Evolutionary conservation across 2,888 invertebrate species (phyloP).

Genomic region (Leptinotarsa peninsularis): DNA sequence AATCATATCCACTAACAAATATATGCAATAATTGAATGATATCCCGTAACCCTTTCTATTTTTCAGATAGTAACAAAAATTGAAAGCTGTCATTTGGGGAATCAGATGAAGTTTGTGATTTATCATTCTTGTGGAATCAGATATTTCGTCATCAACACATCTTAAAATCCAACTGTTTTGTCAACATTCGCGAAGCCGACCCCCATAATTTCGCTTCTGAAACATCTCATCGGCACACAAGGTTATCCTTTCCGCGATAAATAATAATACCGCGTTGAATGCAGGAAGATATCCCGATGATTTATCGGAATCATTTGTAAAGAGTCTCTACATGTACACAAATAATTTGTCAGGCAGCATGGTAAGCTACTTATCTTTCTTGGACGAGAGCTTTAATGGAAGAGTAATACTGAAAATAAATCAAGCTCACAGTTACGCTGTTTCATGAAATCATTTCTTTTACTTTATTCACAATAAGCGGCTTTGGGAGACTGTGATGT

Average conservation of each 20-base stretch:
- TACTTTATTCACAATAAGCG: conserved; percentile 44
- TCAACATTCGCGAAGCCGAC: neutral
- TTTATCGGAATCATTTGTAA: conserved; percentile 48
- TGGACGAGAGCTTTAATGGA: conserved; percentile 48
- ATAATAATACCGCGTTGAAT: conserved; percentile 11
- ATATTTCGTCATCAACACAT: no score
- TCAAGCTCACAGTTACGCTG: conserved; percentile 19
- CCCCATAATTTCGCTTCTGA: neutral
- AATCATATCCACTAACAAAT: no score
- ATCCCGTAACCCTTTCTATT: no score
- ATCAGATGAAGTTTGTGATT: no score
- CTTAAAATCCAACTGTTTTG: neutral
- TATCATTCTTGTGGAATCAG: no score
- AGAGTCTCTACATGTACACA: conserved; percentile 47
- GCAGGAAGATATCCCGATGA: conserved; percentile 41
- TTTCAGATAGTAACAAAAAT: no score
- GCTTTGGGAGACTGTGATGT: conserved; percentile 38
- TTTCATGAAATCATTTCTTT: conserved; percentile 28
- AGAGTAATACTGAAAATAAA: conserved; percentile 33
- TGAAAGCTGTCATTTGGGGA: no score
- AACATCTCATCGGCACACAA: conserved; percentile 1
- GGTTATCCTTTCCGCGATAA: conserved; percentile 11
- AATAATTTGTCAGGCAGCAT: conserved; percentile 51
- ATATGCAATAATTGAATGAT: no score
- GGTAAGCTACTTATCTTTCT: conserved; percentile 51